These are phyloP conservation scores for Rallus crepitans DNA, from an alignment of 2,797 vertebrate genomes.

Conservation along the genomic window DNA sequence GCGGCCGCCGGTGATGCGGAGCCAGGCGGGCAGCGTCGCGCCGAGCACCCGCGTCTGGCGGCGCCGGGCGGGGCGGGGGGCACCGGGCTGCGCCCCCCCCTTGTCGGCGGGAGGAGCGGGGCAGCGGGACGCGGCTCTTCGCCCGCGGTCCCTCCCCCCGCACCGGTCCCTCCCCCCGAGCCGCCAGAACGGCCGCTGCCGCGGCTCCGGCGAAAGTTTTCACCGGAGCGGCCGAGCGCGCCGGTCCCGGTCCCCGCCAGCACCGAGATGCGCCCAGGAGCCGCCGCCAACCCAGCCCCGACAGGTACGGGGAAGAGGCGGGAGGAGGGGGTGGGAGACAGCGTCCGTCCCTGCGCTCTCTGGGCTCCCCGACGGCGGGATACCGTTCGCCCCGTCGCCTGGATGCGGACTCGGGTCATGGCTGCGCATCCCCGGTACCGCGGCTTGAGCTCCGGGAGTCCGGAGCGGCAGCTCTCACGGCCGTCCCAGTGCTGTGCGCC, in stretches of 20 bases:
- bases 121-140: background rate
- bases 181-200: background rate
- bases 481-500: background rate
- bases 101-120: constrained; percentile 4
- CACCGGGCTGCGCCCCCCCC: background rate
- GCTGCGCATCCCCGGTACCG: background rate
- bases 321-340: background rate
- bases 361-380: background rate
- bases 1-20: background rate
- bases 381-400: background rate
- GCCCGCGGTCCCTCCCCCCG: constrained; percentile 4
- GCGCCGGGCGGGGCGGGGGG: background rate
- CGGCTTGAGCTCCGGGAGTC: background rate
- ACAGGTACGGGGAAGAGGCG: background rate
- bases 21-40: background rate
- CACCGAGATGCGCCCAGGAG: constrained; percentile 40
- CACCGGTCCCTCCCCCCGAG: background rate
- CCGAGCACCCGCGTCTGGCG: background rate
- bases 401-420: background rate
- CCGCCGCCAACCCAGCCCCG: background rate
- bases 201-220: constrained; percentile 57
- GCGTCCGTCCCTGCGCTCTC: background rate
- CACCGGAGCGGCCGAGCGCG: background rate
- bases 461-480: background rate
- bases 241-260: background rate